Conservation (phyloP, 2,888 invertebrate genomes). For the Oscheius sp. region DNA sequence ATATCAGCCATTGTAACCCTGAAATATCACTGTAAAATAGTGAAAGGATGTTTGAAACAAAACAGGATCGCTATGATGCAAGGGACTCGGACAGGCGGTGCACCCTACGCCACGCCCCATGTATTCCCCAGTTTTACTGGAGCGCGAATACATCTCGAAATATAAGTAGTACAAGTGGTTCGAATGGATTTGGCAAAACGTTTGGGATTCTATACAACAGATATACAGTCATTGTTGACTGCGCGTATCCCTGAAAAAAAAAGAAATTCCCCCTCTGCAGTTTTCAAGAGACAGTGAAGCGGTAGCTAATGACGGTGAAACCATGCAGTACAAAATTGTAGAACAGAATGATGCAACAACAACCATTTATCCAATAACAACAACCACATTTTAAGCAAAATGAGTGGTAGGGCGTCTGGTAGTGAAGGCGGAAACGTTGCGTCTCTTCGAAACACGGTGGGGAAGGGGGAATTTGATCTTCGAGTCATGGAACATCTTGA, state of each 20-base stretch:
- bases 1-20: conserved; percentile 67
- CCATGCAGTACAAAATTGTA: conserved; percentile 1
- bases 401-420: conserved; percentile 77
- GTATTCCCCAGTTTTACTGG: neutral
- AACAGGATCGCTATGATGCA: conserved; percentile 25
- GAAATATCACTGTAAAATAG: neutral
- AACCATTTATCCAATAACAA: conserved; percentile 60
- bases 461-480: conserved; percentile 96
- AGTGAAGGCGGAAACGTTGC: conserved; percentile 77
- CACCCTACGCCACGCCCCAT: conserved; percentile 20
- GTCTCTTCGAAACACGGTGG: conserved; percentile 77
- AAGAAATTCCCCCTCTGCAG: neutral
- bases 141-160: conserved; percentile 15
- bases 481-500: conserved; percentile 97
- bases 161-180: neutral
- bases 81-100: conserved; percentile 27
- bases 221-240: too few species aligned
- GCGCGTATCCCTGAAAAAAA: neutral
- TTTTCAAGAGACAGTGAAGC: neutral
- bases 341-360: conserved; percentile 35
- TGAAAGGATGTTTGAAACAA: neutral
- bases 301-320: neutral
- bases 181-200: too few species aligned
- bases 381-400: conserved; percentile 71
- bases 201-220: too few species aligned